Base-by-base conservation (phyloP, 1,140 invertebrate species). In the Heliconius himera region DNA sequence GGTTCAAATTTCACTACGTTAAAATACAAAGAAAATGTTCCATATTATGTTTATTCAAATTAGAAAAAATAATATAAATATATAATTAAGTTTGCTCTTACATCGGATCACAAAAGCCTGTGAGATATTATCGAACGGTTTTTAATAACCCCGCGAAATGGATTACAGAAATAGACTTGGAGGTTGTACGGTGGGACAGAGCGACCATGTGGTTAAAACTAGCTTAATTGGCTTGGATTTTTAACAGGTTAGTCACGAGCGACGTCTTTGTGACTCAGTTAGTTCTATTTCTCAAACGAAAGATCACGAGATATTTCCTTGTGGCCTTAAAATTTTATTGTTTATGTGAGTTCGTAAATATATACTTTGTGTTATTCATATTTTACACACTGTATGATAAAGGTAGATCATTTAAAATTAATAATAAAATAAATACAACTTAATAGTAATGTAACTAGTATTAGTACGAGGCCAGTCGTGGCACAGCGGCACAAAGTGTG, bases 201-300 rank as follows among this genome's bases (percentile, higher is more conserved):
- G 76, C 33, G 70, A 81, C 78, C 56, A 54, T 82, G 80, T 81
- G 76, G 84, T 77, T 76, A 72, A 85, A 88, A 82, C 84, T 87
- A 83, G 82, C 86, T 33, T 90, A 89, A 90, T 89, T 90, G 86
- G 84, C 82, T 89, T 88, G 85, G 89, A 91, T 92, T 91, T 92
- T 93, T 91, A 87, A 91, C 84, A 83, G 70, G 84, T 93, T 93
- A 92, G 89, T 94, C 92, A 93, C 87, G 84, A 84, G 77, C 76
- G 74, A 78, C 81, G 80, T 87, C 83, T 82, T 81, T 85, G 85
- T 93, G 92, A 93, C 77, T 93, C 92, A 93, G 85, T 93, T 90
- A 46, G 91, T 76, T 93, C 90, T 92, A 81, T 83, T 86, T 85
- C 73, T 82, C 82, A 79, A 83, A 86, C 82, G 79, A 82, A 83